Percentiles rank a stretch among this genome's conserved stretches.
Evolutionary conservation across 1,140 invertebrate species (phyloP).

Genomic region (Ruditapes philippinarum): DNA sequence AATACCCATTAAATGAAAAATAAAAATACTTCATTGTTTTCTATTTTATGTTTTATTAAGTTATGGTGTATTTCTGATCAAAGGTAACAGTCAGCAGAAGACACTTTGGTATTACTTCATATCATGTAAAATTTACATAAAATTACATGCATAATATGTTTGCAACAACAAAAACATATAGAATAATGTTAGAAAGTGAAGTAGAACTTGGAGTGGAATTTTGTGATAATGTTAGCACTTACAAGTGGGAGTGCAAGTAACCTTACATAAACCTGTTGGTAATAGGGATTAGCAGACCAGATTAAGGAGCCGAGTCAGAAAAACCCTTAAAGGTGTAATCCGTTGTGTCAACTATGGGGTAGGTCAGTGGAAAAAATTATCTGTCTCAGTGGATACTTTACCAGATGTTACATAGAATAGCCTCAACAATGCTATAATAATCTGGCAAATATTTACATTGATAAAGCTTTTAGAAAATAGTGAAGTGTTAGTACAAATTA

Average conservation of each 20-base stretch:
- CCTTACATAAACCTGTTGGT: not conserved
- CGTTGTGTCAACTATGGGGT: not conserved
- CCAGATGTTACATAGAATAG: not conserved
- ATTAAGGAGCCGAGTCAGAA: not conserved
- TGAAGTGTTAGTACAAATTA: slow-evolving; percentile 9
- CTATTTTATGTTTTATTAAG: not conserved
- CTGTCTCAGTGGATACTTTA: slow-evolving; percentile 3
- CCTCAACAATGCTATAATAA: not conserved
- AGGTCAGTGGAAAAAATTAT: not conserved
- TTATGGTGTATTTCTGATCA: slow-evolving; percentile 1
- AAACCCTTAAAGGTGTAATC: not conserved
- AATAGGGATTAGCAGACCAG: not conserved
- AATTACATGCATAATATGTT: not conserved
- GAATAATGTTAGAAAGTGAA: not conserved
- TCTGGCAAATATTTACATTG: slow-evolving; percentile 12
- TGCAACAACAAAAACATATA: not conserved
- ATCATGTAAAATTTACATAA: not conserved
- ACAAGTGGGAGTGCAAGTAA: not conserved
- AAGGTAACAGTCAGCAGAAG: not conserved
- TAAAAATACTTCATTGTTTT: not conserved
- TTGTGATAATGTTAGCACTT: not conserved
- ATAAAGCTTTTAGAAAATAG: slow-evolving; percentile 3
- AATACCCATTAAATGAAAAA: not conserved
- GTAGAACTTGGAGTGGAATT: not conserved
- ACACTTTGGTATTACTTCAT: not conserved